Conservation (phyloP, 2,113 vertebrate species). For the Melanerpes formicivorus region DNA sequence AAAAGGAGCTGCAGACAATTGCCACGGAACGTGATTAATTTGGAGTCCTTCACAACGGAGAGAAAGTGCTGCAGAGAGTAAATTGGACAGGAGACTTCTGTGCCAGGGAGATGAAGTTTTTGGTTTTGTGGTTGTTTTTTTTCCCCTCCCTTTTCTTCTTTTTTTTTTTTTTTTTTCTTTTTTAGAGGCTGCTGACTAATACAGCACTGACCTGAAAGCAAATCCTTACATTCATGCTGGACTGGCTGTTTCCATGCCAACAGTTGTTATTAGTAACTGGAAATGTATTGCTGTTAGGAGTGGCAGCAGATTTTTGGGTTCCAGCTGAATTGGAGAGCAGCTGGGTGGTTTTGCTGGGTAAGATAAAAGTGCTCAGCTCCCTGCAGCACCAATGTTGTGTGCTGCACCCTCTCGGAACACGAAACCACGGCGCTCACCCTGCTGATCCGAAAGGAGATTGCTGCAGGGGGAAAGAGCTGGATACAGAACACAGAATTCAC, state of each 20-base stretch:
- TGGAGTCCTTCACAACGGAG: slow-evolving; percentile 59
- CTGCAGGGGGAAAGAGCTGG: slow-evolving; percentile 6
- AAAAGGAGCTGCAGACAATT: slow-evolving; percentile 31
- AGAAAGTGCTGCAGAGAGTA: slow-evolving; percentile 58
- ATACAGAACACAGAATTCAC: too few species aligned
- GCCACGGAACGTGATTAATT: slow-evolving; percentile 71
- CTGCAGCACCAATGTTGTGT: slow-evolving; percentile 9
- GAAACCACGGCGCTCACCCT: background rate
- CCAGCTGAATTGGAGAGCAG: slow-evolving; percentile 69
- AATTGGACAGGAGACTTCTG: slow-evolving; percentile 65
- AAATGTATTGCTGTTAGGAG: slow-evolving; percentile 78
- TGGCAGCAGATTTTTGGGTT: slow-evolving; percentile 62
- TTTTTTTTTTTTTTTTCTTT: slow-evolving; percentile 32
- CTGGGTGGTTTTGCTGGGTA: slow-evolving; percentile 68
- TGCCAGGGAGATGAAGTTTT: slow-evolving; percentile 45
- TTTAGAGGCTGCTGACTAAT: slow-evolving; percentile 78
- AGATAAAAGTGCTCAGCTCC: slow-evolving; percentile 64
- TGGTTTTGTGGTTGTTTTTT: too few species aligned
- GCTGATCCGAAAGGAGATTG: background rate
- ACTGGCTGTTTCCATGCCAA: slow-evolving; percentile 77
- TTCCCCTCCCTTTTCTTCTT: background rate
- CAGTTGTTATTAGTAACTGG: slow-evolving; percentile 80
- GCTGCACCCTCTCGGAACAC: slow-evolving; percentile 45
- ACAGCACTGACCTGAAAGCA: slow-evolving; percentile 80
- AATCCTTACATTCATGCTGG: slow-evolving; percentile 77